Percentiles rank a stretch among this genome's conserved stretches.
phyloP scores from a whole-genome alignment of 2,797 vertebrate genomes.

The Natrix natrix region DNA sequence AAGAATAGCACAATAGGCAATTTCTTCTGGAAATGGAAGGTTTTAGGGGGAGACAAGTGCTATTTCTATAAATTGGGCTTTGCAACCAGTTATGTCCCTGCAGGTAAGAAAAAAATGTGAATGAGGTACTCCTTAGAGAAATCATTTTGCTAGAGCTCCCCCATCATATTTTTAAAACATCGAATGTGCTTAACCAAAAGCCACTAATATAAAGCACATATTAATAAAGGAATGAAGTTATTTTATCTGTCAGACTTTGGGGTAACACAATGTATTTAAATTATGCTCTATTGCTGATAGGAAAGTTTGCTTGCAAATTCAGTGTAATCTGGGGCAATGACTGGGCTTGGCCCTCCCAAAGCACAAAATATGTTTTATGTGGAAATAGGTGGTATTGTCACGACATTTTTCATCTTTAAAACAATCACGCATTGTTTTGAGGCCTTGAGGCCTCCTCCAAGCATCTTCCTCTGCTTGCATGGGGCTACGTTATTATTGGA shows the following conservation, averaged over 20 bases:
- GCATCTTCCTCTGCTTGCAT: neutral
- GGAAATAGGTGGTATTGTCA: neutral
- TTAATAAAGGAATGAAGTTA: neutral
- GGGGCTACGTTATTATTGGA: neutral
- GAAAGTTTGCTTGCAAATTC: neutral
- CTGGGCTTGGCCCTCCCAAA: neutral
- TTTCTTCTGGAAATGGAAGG: neutral
- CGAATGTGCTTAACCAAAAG: neutral
- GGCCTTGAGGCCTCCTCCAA: neutral
- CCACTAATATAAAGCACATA: neutral
- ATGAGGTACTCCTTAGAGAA: neutral
- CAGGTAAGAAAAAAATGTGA: neutral
- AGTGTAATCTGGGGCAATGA: neutral
- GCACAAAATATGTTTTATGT: neutral
- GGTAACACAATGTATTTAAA: neutral
- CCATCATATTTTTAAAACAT: neutral
- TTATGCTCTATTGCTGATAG: neutral
- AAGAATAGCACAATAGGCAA: neutral
- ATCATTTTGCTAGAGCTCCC: neutral
- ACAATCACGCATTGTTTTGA: neutral
- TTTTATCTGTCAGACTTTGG: neutral
- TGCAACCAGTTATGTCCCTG: neutral
- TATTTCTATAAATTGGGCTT: neutral
- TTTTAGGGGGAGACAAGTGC: neutral
- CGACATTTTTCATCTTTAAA: neutral